Evolutionary conservation across 2,797 vertebrate species (phyloP), one percentile per base, ranked within the genome.

Genomic region (Melanogrammus aeglefinus): DNA sequence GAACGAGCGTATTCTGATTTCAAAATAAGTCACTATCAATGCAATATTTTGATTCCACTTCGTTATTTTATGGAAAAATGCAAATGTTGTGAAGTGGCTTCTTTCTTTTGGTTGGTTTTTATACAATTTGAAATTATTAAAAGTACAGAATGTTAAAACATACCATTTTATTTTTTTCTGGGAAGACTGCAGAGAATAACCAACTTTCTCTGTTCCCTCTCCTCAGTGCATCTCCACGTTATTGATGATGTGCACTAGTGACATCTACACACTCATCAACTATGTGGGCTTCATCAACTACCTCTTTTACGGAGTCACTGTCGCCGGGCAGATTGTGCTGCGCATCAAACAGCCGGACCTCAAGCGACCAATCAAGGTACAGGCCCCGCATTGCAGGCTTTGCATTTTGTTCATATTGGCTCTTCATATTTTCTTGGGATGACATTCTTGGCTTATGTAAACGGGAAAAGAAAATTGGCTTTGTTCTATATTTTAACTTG

Each of bases 271-370:
- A 0, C 93, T 95, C 73, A 95, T 95, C 84, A 95, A 94, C 88
- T 95, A 95, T 0, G 94, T 94, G 76, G 94, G 94, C 77, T 95
- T 95, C 90, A 94, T 95, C 89, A 95, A 95, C 88, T 95, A 95
- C 88, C 91, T 95, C 75, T 95, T 95, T 89, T 95, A 95, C 0
- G 95, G 95, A 1, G 91, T 95, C 77, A 95, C 95, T 0, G 81
- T 95, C 38, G 93, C 94, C 0, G 95, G 95, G 76, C 94, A 93
- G 83, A 93, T 95, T 21, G 94, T 94, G 44, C 93, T 95, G 71
- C 93, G 94, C 74, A 91, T 93, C 90, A 93, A 88, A 80, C 82
- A 94, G 80, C 94, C 95, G 13, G 82, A 94, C 77, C 83, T 93
- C 6, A 44, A 79, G 38, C 92, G 93, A 7, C 95, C 95, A 35